These are phyloP conservation scores for Nineta flava DNA, from an alignment of 2,888 invertebrate species.

Conservation along the genomic window DNA sequence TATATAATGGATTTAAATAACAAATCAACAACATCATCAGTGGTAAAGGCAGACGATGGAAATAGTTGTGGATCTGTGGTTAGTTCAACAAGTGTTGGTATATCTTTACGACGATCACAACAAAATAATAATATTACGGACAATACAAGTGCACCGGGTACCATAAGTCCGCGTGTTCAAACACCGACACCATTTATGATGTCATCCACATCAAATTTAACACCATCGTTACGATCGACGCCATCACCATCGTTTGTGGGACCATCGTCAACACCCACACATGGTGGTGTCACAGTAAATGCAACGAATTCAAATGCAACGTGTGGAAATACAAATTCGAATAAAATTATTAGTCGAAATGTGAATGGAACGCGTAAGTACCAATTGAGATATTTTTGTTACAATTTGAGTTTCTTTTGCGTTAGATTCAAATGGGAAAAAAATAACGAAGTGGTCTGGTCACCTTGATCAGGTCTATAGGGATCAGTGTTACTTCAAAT, in stretches of 20 bases:
- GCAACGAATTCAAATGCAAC: neutral
- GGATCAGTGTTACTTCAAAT: no score
- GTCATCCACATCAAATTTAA: constrained; percentile 16
- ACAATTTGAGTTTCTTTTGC: neutral
- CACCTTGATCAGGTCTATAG: no score
- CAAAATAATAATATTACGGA: neutral
- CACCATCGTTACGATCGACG: constrained; percentile 22
- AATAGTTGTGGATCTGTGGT: constrained; percentile 5
- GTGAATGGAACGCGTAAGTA: constrained; percentile 19
- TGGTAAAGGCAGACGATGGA: neutral
- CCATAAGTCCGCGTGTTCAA: neutral
- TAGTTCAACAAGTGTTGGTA: constrained; percentile 2
- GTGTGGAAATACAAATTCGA: neutral
- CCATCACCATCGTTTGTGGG: constrained; percentile 11
- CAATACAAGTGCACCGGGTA: neutral
- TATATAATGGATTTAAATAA: neutral
- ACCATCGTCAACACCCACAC: neutral
- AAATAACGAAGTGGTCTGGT: no score
- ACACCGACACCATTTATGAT: constrained; percentile 14
- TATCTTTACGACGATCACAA: neutral
- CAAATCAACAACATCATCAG: neutral
- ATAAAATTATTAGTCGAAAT: constrained; percentile 18
- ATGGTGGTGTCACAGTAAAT: neutral
- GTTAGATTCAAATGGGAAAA: neutral
- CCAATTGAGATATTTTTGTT: neutral